Evolutionary conservation across 2,888 invertebrate species (phyloP), one percentile per base, ranked within the genome.

Genomic region (Sminthurides aquaticus): DNA sequence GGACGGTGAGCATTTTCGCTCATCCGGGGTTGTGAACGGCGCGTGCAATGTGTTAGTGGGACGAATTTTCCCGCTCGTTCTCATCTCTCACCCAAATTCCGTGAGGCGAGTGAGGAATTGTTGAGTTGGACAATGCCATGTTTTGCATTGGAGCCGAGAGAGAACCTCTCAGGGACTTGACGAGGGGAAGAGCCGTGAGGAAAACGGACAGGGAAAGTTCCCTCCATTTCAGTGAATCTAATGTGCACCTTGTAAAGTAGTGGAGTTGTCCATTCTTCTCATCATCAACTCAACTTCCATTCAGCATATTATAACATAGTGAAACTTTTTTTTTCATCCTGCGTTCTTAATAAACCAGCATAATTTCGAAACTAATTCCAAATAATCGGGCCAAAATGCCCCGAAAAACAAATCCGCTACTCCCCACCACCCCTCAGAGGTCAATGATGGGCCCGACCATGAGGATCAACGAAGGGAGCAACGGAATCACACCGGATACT

Each of bases 401-500:
- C 29, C 24, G 62, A n/a, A 62, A 62, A 48, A 62, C 62, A 15
- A 62, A 62, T 56, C 62, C 62, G 20, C 34, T 62, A 34, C 57
- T 62, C 25, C 62, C 62, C 48, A 62, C 62, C 2, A 62, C 62
- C 25, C 62, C 62, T 25, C 34, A 34, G 26, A 62, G 62, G 57
- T 56, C 62, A 34, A 29, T n/a, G 3, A 56, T 34, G 27, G 29
- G 43, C 48, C 18, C 3, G 20, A 55, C 25, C 24, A 15, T n/a
- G 27, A 25, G 20, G 20, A 18, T 29, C 18, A 34, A 18, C 24
- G 34, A 58, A 3, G n/a, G 8, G 11, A 15, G n/a, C 15, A 55
- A 34, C n/a, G 29, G 29, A 56, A 54, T 64, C 25, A 65, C 65
- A 29, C 66, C 62, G 18, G 69, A 69, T 29, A 65, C 69, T 24